Base-by-base conservation (phyloP, 2,797 vertebrate species). In the Propithecus deckenii region DNA sequence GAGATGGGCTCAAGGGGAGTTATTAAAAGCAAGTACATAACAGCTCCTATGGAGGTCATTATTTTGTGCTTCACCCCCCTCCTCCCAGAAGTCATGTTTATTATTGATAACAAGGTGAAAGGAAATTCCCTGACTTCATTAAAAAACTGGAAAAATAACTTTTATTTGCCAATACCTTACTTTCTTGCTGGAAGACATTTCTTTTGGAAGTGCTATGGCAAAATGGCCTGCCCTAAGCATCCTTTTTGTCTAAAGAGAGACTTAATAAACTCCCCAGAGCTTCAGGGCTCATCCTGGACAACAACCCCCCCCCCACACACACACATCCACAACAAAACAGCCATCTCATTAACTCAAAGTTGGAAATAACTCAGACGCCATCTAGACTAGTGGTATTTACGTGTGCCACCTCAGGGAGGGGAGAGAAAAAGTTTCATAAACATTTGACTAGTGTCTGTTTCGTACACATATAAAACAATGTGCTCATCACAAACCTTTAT, bases 11-110 rank as follows among this genome's bases (percentile, higher is more conserved):
- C 89, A 81, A 32, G 65, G 84, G 94, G 89, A 86, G 76, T 97
- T 97, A 97, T 97, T 98, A 97, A 97, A 97, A 97, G 76, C 71
- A 94, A 97, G 81, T 87, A 23, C 30, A 71, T 96, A 97, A 93
- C 32, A 76, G 74, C 72, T 97, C 95, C 79, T 96, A 85, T 48
- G 86, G 96, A 96, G 61, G 89, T 79, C 89, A 97, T 95, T 97
- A 97, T 92, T 96, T 95, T 96, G 50, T 12, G 25, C n/a, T 86
- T 79, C 52, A 63, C 15, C 28, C 17, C 28, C 28, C 8, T 8
- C 7, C 55, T 41, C 22, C 15, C 28, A 65, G 22, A 76, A 71
- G 46, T 61, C 50, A 74, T 92, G 80, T 89, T 94, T 93, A 96
- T 94, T 88, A 93, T 95, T 94, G 89, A 67, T 96, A 95, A 86